A percentile compares a stretch with the other conserved stretches of the same genome.
Evolutionary conservation across 1,140 invertebrate species (phyloP).

Genomic region (Heterodera carotae): DNA sequence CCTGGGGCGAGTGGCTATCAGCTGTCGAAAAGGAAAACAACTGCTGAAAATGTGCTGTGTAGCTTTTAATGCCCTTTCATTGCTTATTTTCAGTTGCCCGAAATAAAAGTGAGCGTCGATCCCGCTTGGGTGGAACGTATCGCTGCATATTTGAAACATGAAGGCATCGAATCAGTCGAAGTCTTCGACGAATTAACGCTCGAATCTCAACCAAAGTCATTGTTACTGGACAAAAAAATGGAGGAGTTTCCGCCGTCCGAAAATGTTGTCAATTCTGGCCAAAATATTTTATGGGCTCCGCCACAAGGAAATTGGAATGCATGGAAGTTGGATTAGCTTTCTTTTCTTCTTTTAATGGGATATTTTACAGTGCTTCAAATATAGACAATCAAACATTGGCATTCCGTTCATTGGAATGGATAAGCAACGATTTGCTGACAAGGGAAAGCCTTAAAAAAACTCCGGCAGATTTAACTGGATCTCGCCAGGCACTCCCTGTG

Average conservation of each 20-base stretch:
- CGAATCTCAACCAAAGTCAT: slow-evolving; percentile 66
- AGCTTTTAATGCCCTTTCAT: not conserved
- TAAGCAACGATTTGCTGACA: slow-evolving; percentile 77
- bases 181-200: slow-evolving; percentile 17
- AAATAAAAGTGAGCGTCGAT: slow-evolving; percentile 47
- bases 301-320: slow-evolving; percentile 93
- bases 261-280: slow-evolving; percentile 70
- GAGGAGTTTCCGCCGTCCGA: slow-evolving; percentile 68
- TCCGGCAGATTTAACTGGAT: slow-evolving; percentile 20
- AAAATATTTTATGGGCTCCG: slow-evolving; percentile 90
- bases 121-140: slow-evolving; percentile 38
- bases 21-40: slow-evolving; percentile 77
- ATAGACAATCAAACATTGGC: slow-evolving; percentile 90
- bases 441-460: slow-evolving; percentile 68
- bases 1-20: slow-evolving; percentile 72
- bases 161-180: slow-evolving; percentile 33
- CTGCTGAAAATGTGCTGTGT: slow-evolving; percentile 67
- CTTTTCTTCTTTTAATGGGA: no score
- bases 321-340: slow-evolving; percentile 41
- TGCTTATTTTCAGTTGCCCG: slow-evolving; percentile 50
- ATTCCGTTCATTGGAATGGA: slow-evolving; percentile 75
- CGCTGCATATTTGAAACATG: slow-evolving; percentile 28
- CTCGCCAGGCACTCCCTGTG: slow-evolving; percentile 47
- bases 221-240: slow-evolving; percentile 71
- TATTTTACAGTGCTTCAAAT: slow-evolving; percentile 82